Conservation (phyloP, 2,113 vertebrate species). For the Chaenocephalus aceratus region DNA sequence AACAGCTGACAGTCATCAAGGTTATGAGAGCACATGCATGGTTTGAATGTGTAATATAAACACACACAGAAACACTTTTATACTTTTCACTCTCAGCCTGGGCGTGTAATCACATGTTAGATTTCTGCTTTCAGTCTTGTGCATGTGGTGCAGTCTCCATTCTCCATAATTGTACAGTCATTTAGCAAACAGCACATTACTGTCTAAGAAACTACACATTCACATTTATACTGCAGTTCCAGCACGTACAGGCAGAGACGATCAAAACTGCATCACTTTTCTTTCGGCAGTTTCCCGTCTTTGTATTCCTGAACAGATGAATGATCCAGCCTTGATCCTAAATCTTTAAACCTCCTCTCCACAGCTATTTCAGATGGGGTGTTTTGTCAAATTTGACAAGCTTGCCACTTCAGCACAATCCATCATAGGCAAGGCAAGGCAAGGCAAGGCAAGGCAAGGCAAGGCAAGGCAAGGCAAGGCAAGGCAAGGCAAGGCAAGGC, state of each 20-base stretch:
- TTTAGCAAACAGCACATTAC: constrained; percentile 76
- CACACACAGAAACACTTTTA: constrained; percentile 13
- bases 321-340: constrained; percentile 18
- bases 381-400: constrained; percentile 36
- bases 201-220: constrained; percentile 73
- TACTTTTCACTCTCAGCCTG: constrained; percentile 46
- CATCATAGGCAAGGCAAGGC: constrained; percentile 9
- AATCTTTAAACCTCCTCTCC: constrained; percentile 29
- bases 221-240: constrained; percentile 52
- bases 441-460: too few species aligned
- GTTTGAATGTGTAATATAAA: constrained; percentile 30
- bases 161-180: constrained; percentile 82
- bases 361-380: constrained; percentile 15
- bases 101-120: constrained; percentile 80
- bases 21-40: background rate
- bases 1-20: constrained; percentile 16
- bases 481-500: too few species aligned
- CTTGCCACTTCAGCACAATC: constrained; percentile 36
- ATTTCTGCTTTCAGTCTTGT: constrained; percentile 59
- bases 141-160: constrained; percentile 74
- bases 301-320: constrained; percentile 33
- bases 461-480: too few species aligned
- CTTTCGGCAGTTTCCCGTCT: constrained; percentile 16
- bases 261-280: constrained; percentile 21
- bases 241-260: constrained; percentile 11